phyloP scores from a whole-genome alignment of 2,888 invertebrate species.

The Galeopsomyia nigrocyanea region DNA sequence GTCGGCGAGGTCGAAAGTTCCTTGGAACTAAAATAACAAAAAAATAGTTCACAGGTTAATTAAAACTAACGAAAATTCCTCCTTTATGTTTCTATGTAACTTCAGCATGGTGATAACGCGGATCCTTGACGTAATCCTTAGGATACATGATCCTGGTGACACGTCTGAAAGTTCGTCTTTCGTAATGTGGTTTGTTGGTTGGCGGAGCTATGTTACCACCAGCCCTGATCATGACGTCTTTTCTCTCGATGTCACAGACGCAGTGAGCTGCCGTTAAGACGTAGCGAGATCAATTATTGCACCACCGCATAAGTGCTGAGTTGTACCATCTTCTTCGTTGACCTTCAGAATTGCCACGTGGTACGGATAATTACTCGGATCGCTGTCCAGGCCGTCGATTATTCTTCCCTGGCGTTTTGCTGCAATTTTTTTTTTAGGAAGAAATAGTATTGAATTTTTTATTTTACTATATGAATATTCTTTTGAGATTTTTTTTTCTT shows the following conservation, averaged over 20 bases:
- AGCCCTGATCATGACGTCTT: background rate
- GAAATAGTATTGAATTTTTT: too few species aligned
- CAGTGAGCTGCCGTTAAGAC: slow-evolving; percentile 26
- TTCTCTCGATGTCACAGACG: slow-evolving; percentile 1
- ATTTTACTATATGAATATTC: too few species aligned
- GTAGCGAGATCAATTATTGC: slow-evolving; percentile 24
- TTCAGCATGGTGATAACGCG: slow-evolving; percentile 13
- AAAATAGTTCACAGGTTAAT: too few species aligned
- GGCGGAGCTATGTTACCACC: background rate
- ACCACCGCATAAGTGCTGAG: slow-evolving; percentile 15
- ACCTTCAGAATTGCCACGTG: slow-evolving; percentile 10
- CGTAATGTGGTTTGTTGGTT: background rate
- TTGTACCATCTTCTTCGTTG: background rate
- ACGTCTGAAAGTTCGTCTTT: background rate
- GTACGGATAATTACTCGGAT: background rate
- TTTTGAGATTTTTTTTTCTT: too few species aligned
- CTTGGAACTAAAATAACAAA: slow-evolving; percentile 1
- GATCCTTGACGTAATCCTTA: slow-evolving; percentile 12
- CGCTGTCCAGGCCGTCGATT: background rate
- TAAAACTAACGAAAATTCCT: too few species aligned
- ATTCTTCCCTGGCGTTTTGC: background rate
- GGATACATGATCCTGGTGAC: slow-evolving; percentile 17
- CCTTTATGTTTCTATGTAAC: slow-evolving; percentile 2
- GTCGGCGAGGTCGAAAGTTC: slow-evolving; percentile 18
- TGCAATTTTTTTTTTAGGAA: too few species aligned